Percentiles rank a stretch among this genome's conserved stretches.
Evolutionary conservation across 2,113 vertebrate species (phyloP).

Genomic region (Nothoprocta pentlandii): DNA sequence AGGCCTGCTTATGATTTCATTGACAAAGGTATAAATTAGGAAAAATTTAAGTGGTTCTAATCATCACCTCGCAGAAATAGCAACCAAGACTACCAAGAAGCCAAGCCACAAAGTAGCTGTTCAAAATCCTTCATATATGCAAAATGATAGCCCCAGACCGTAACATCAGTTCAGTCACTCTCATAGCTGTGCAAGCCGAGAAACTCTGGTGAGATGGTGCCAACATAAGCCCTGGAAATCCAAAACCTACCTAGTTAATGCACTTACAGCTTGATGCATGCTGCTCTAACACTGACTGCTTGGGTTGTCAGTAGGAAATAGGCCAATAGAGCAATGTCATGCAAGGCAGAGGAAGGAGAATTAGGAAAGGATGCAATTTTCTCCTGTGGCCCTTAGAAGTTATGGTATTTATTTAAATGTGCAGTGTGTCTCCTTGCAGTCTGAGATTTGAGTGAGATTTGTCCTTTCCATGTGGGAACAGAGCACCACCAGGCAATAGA

Average conservation of each 20-base stretch:
- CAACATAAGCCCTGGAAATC: neutral
- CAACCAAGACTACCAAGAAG: neutral
- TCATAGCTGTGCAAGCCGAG: neutral
- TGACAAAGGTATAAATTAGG: neutral
- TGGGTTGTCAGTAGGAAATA: conserved; percentile 14
- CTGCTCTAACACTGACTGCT: neutral
- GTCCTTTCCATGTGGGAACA: neutral
- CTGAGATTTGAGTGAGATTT: neutral
- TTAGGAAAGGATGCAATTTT: conserved; percentile 8
- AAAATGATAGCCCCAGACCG: neutral
- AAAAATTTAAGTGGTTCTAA: neutral
- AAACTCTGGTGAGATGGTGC: neutral
- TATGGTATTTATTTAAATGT: neutral
- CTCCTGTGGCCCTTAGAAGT: neutral
- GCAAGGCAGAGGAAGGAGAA: conserved; percentile 8
- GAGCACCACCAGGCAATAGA: neutral
- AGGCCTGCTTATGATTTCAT: neutral
- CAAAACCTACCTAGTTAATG: neutral
- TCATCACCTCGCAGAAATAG: neutral
- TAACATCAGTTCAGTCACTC: neutral
- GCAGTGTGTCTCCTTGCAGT: neutral
- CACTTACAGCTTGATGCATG: neutral
- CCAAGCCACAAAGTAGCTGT: neutral
- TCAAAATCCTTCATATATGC: neutral
- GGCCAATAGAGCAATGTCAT: conserved; percentile 36